Conservation (phyloP, 2,888 invertebrate species). For the Melanargia galathea region DNA sequence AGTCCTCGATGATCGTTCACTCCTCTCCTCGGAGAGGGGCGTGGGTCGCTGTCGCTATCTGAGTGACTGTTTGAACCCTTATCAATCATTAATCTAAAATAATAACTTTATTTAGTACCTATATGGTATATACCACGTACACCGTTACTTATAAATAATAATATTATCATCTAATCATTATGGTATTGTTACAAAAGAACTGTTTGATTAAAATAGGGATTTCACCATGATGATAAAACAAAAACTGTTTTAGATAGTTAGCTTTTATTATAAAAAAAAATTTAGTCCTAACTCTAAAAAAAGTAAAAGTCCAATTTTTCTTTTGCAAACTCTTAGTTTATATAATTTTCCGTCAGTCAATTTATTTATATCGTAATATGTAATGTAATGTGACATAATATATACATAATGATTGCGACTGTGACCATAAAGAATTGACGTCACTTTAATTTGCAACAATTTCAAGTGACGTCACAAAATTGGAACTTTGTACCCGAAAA, state of each 20-base stretch:
- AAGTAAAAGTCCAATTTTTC: slow-evolving; percentile 18
- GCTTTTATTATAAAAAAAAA: too few relatives aligned
- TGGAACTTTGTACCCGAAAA: slow-evolving; percentile 3
- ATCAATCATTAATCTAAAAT: too few relatives aligned
- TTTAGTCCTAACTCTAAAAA: too few relatives aligned
- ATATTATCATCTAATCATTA: too few relatives aligned
- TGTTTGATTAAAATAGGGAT: too few relatives aligned
- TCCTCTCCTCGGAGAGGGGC: slow-evolving; percentile 34
- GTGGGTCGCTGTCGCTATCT: slow-evolving; percentile 50
- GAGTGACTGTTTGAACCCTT: slow-evolving; percentile 40
- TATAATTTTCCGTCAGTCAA: background rate
- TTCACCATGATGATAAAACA: too few relatives aligned
- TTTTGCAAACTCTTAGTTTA: background rate
- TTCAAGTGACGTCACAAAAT: too few relatives aligned
- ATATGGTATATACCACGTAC: too few relatives aligned
- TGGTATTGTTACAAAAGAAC: too few relatives aligned
- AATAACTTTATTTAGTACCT: too few relatives aligned
- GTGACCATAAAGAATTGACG: background rate
- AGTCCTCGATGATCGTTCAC: slow-evolving; percentile 55
- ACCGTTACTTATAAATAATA: too few relatives aligned
- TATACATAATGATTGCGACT: background rate
- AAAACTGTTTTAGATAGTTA: too few relatives aligned
- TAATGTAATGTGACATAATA: background rate
- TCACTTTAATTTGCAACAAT: slow-evolving; percentile 1
- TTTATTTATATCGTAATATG: background rate